Evolutionary conservation across 2,888 invertebrate species (phyloP), one percentile per base, ranked within the genome.

Genomic region (Ochlodes sylvanus): DNA sequence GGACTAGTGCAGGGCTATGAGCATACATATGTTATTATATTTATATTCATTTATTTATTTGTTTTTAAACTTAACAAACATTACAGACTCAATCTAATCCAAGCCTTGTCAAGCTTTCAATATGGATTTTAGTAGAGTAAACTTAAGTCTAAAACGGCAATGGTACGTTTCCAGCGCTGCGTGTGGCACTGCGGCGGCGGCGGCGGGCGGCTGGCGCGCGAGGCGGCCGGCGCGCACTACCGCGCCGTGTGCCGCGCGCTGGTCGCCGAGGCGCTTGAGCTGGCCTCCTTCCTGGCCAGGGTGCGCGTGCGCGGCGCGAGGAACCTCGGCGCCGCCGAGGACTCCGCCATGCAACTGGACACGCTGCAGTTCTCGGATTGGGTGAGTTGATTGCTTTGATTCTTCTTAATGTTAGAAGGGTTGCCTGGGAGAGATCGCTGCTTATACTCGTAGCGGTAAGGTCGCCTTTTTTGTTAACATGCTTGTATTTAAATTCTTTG

Each of bases 231-330:
- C 75, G 94, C 94, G 60, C 98, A 98, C 92, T 99, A 98, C 93
- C 96, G 96, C 82, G 98, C 98, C 70, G 98, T 99, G 65, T 97
- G 98, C 86, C 95, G 98, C 71, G 98, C 98, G 69, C 95, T 98
- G 76, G 97, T 98, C 70, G 96, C 98, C 19, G 99, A 99, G 92
- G 97, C 98, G 66, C 92, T 97, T 71, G 98, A 99, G 91, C 94
- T 99, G 78, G 96, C 97, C 68, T 96, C 97, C 72, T 99, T 99
- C 94, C 94, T 99, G 76, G 97, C 97, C 81, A 96, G 97, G 88
- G 98, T 99, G 67, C 94, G 96, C 17, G 91, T 90, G 42, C 87
- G 87, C 63, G 97, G 97, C 77, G 96, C 95, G 60, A 94, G 96
- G 70, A 94, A 94, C 81, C 89, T 96, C 78, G 94, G 94, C 78